phyloP scores from a whole-genome alignment of 2,797 vertebrate species.

The Sebastes trivittatus region DNA sequence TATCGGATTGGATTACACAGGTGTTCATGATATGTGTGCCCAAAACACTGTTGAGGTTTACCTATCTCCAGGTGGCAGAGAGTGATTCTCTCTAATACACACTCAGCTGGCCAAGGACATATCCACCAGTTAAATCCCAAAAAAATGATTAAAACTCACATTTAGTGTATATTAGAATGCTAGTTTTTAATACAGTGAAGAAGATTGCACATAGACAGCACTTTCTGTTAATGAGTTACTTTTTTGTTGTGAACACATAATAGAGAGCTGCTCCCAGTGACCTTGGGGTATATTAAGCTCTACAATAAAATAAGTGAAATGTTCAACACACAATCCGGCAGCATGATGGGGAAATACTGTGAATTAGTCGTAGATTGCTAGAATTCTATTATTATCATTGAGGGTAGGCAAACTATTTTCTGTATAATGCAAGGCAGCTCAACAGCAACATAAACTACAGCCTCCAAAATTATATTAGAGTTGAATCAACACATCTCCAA shows the following conservation, averaged over 20 bases:
- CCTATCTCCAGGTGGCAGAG: neutral
- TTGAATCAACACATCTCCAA: neutral
- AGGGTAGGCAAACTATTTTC: neutral
- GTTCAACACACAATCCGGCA: neutral
- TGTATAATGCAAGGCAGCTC: neutral
- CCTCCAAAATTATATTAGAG: neutral
- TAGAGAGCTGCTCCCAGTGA: neutral
- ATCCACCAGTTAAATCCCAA: neutral
- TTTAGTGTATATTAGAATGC: neutral
- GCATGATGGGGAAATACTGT: neutral
- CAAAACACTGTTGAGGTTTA: conserved; percentile 5
- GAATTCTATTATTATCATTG: neutral
- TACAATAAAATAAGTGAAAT: neutral
- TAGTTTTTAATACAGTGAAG: neutral
- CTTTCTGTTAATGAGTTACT: neutral
- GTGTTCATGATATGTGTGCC: conserved; percentile 6
- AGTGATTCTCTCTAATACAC: neutral
- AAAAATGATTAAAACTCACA: neutral
- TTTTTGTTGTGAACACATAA: neutral
- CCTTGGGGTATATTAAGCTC: neutral
- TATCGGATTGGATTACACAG: conserved; percentile 11
- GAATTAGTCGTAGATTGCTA: neutral
- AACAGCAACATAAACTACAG: neutral
- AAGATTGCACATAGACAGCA: no score
- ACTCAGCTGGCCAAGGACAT: neutral